phyloP scores from a whole-genome alignment of 2,888 invertebrate genomes.

The Caenorhabditis virilis region DNA sequence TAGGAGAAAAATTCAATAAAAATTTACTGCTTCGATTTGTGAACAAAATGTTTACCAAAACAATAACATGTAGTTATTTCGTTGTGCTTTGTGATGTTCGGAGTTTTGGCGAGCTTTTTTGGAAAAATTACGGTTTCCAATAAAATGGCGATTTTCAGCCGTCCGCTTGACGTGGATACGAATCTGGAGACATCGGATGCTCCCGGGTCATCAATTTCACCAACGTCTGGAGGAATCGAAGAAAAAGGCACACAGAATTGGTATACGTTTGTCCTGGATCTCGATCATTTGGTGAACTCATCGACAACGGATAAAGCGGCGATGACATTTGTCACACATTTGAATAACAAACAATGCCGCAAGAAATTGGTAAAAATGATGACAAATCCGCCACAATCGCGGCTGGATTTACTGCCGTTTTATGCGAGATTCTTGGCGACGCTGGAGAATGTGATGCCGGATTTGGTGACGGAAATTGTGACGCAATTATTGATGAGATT shows the following conservation, averaged over 20 bases:
- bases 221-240: slow-evolving; percentile 3
- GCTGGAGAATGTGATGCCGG: slow-evolving; percentile 58
- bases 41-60: no score
- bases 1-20: no score
- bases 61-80: no score
- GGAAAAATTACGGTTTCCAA: no score
- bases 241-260: slow-evolving; percentile 32
- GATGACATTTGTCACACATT: slow-evolving; percentile 55
- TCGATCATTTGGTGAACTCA: slow-evolving; percentile 59
- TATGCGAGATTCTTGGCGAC: slow-evolving; percentile 62
- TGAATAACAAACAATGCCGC: slow-evolving; percentile 48
- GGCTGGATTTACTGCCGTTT: slow-evolving; percentile 63
- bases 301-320: slow-evolving; percentile 62
- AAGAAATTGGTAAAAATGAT: slow-evolving; percentile 57
- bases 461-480: slow-evolving; percentile 47
- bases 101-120: no score
- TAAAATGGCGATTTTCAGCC: no score
- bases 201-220: neutral
- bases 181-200: neutral
- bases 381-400: slow-evolving; percentile 32
- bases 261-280: slow-evolving; percentile 48
- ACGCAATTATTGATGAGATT: slow-evolving; percentile 35
- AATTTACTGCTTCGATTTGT: no score
- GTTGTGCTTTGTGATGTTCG: no score
- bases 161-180: neutral